Conservation (phyloP, 2,888 invertebrate genomes). For the Pristionchus mayeri region DNA sequence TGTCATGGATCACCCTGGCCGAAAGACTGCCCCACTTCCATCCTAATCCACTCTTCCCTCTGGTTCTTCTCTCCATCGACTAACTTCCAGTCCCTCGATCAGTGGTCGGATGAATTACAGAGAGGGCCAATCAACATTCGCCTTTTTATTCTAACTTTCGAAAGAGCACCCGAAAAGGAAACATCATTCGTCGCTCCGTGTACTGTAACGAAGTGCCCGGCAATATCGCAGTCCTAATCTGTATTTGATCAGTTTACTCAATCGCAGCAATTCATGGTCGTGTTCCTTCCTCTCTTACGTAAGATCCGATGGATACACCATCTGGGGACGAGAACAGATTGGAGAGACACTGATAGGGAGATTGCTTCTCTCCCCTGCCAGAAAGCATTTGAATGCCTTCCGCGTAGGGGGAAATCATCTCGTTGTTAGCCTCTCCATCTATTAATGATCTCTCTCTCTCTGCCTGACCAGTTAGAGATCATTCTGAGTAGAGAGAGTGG, state of each 20-base stretch:
- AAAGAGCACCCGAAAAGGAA: too few species aligned
- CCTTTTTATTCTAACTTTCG: neutral
- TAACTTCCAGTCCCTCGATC: neutral
- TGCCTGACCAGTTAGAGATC: too few species aligned
- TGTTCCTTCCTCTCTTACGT: conserved; percentile 12
- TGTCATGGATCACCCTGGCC: neutral
- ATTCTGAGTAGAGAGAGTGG: too few species aligned
- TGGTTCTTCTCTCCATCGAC: neutral
- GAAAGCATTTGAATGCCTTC: too few species aligned
- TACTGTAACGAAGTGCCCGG: conserved; percentile 18
- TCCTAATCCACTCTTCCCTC: neutral
- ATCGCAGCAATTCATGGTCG: neutral
- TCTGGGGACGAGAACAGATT: neutral
- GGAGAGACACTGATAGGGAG: too few species aligned
- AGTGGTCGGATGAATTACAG: too few species aligned
- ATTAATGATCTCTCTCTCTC: too few species aligned
- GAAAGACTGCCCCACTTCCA: neutral
- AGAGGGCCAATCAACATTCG: neutral
- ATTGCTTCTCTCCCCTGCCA: too few species aligned
- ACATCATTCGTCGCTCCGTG: neutral
- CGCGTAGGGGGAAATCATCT: too few species aligned
- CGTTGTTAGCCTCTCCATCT: too few species aligned
- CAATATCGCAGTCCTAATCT: neutral
- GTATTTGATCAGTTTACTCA: neutral
- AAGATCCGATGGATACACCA: neutral